These are phyloP conservation scores for Arizona elegans DNA, from an alignment of 2,113 vertebrate species.

Conservation along the genomic window DNA sequence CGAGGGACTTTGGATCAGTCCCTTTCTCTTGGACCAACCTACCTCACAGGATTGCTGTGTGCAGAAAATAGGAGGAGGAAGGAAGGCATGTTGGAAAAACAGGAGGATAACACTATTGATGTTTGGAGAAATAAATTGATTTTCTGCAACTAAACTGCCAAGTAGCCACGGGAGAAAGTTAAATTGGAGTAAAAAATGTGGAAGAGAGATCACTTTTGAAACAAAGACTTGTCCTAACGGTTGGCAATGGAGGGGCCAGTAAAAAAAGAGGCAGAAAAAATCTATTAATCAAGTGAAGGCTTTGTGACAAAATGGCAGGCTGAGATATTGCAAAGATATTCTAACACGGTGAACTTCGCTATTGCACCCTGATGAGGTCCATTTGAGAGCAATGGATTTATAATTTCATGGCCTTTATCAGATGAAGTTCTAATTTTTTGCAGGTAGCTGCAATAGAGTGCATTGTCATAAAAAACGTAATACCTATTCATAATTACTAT, in stretches of 20 bases:
- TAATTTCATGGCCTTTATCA: not conserved
- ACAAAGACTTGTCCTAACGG: not conserved
- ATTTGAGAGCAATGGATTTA: not conserved
- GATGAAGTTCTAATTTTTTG: not conserved
- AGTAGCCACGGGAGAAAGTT: not conserved
- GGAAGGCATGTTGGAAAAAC: not conserved
- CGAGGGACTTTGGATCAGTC: not conserved
- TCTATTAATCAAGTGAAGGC: not conserved
- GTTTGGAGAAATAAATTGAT: not conserved
- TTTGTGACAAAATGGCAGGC: not conserved
- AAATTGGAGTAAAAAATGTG: not conserved
- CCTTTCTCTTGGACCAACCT: not conserved
- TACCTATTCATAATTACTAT: not conserved
- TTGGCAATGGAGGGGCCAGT: not conserved
- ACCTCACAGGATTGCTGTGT: not conserved
- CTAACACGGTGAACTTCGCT: not conserved
- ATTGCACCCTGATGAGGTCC: accelerated
- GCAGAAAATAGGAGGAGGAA: not conserved
- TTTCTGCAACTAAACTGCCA: not conserved
- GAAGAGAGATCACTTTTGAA: not conserved
- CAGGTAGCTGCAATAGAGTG: not conserved
- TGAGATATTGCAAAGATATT: not conserved
- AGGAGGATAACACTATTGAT: not conserved
- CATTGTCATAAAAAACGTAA: not conserved
- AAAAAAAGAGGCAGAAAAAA: not conserved